These are phyloP conservation scores for Polia nebulosa DNA, from an alignment of 2,888 invertebrate genomes.

Conservation along the genomic window DNA sequence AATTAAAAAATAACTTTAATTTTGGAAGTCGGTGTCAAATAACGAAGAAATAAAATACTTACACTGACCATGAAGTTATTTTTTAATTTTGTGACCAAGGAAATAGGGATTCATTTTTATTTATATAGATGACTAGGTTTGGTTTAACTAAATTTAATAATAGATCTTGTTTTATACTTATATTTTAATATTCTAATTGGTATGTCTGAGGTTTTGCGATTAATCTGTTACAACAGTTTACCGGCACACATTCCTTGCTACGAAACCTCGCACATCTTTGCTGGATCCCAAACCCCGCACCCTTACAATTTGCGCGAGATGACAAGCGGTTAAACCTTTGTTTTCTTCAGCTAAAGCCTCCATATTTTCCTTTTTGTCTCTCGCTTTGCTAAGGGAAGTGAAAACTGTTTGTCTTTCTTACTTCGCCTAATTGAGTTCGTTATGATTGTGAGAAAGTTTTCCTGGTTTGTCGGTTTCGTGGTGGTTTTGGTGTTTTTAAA, in stretches of 20 bases:
- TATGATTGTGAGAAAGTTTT: conserved; percentile 22
- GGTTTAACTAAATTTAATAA: no score
- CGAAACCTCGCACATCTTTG: not conserved
- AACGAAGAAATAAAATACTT: no score
- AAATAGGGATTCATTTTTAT: no score
- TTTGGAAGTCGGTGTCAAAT: no score
- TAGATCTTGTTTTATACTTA: no score
- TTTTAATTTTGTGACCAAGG: no score
- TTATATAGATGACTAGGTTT: no score
- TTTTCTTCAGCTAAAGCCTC: conserved; percentile 25
- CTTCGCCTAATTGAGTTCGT: conserved; percentile 55
- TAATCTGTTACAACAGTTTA: no score
- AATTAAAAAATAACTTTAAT: no score
- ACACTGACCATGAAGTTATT: no score
- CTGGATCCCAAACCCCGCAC: not conserved
- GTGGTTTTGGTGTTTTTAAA: conserved; percentile 4
- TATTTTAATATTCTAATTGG: no score
- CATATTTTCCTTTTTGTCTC: conserved; percentile 50
- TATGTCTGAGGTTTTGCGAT: no score
- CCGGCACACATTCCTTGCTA: not conserved
- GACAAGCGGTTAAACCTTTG: conserved; percentile 58
- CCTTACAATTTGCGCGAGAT: conserved; percentile 39
- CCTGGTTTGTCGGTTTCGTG: not conserved
- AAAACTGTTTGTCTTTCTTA: conserved; percentile 42
- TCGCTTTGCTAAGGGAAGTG: conserved; percentile 34